These are phyloP conservation scores for Erebia ligea DNA, from an alignment of 2,888 invertebrate species.

Conservation along the genomic window DNA sequence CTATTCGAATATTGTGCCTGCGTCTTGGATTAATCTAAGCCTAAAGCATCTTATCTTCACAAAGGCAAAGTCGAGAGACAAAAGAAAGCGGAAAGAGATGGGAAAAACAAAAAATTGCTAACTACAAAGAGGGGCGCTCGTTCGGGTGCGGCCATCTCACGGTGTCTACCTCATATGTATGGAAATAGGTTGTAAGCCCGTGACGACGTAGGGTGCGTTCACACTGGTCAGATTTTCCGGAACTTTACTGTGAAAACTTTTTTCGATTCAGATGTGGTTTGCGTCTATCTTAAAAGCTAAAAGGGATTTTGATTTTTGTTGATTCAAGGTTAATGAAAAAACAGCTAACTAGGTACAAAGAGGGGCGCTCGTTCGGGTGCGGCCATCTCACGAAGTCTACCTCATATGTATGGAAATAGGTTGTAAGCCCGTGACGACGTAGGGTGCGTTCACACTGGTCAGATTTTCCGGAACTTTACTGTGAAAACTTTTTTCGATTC, in stretches of 20 bases:
- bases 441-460: conserved; percentile 36
- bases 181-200: conserved; percentile 66
- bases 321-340: conserved; percentile 40
- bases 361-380: conserved; percentile 45
- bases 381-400: conserved; percentile 55
- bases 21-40: conserved; percentile 37
- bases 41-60: conserved; percentile 36
- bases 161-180: conserved; percentile 75
- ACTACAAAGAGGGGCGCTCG: conserved; percentile 49
- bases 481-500: background rate
- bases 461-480: conserved; percentile 9
- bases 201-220: conserved; percentile 40
- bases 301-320: no score
- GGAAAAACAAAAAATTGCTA: conserved; percentile 47
- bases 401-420: conserved; percentile 79
- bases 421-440: conserved; percentile 50
- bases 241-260: background rate
- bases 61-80: conserved; percentile 37
- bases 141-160: conserved; percentile 49
- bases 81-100: conserved; percentile 44
- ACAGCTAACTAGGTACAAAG: conserved; percentile 49
- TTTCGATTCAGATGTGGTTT: background rate
- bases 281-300: no score
- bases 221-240: conserved; percentile 30
- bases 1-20: conserved; percentile 29